phyloP scores from a whole-genome alignment of 2,888 invertebrate genomes.

The Drosophila pseudotakahashii region DNA sequence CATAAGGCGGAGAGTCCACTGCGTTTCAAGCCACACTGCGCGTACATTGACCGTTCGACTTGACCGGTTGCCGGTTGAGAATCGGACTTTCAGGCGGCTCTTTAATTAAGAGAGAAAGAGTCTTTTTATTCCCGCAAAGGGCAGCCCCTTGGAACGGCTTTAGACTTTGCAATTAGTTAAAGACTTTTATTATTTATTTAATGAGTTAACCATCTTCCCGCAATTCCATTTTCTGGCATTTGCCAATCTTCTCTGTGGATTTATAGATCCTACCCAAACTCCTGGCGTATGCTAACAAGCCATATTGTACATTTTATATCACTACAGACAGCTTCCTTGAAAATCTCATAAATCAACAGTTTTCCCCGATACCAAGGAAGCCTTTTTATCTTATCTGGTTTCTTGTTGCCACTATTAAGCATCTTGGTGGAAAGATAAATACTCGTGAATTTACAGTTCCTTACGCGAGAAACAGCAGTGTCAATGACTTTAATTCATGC shows the following conservation, averaged over 20 bases:
- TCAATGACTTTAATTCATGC: constrained; percentile 29
- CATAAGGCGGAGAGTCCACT: constrained; percentile 1
- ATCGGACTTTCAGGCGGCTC: constrained; percentile 27
- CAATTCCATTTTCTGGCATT: background rate
- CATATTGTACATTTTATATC: background rate
- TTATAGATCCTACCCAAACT: background rate
- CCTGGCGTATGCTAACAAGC: no score
- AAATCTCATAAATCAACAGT: constrained; percentile 21
- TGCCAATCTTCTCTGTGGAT: background rate
- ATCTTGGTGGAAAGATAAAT: constrained; percentile 24
- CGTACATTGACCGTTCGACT: constrained; percentile 82
- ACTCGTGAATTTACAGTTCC: constrained; percentile 25
- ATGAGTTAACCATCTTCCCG: background rate
- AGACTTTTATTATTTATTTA: constrained; percentile 5
- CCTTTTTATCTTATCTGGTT: constrained; percentile 37
- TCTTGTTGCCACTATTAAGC: constrained; percentile 21
- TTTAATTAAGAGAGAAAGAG: constrained; percentile 20
- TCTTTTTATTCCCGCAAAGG: background rate
- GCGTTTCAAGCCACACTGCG: constrained; percentile 60
- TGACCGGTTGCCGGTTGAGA: constrained; percentile 69
- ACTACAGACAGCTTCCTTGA: background rate
- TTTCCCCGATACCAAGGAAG: constrained; percentile 26
- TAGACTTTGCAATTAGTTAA: background rate
- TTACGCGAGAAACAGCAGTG: constrained; percentile 5
- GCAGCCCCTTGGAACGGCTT: constrained; percentile 1